Conservation (phyloP, 2,797 vertebrate species). For the Gallinago nigripennis region DNA sequence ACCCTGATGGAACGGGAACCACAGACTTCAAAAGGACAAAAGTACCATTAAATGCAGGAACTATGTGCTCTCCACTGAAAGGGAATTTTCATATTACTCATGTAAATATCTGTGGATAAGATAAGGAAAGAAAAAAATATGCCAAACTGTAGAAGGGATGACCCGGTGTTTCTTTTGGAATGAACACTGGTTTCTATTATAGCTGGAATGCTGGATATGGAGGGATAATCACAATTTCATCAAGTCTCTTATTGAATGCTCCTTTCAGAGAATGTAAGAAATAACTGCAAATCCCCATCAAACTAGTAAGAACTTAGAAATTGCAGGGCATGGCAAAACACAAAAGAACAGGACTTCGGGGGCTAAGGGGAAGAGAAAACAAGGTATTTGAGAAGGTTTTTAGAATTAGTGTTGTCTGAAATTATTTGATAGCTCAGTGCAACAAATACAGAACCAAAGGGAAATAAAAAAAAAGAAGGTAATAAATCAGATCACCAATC, state of each 20-base stretch:
- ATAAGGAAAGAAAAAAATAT: not conserved
- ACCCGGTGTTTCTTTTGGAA: not conserved
- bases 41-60: not conserved
- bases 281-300: not conserved
- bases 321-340: not conserved
- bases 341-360: not conserved
- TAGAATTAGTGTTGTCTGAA: not conserved
- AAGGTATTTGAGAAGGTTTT: not conserved
- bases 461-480: not conserved
- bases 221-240: slow-evolving; percentile 36
- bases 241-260: not conserved
- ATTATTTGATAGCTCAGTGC: not conserved
- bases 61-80: not conserved
- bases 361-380: not conserved
- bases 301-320: not conserved
- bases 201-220: not conserved
- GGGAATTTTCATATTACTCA: not conserved
- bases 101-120: not conserved
- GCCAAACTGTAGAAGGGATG: not conserved
- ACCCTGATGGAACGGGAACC: not conserved
- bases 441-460: not conserved
- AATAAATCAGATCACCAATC: not conserved
- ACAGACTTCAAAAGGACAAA: not conserved
- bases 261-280: not conserved
- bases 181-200: not conserved